Base-by-base conservation (phyloP, 2,113 vertebrate species). In the Trichomycterus rosablanca region DNA sequence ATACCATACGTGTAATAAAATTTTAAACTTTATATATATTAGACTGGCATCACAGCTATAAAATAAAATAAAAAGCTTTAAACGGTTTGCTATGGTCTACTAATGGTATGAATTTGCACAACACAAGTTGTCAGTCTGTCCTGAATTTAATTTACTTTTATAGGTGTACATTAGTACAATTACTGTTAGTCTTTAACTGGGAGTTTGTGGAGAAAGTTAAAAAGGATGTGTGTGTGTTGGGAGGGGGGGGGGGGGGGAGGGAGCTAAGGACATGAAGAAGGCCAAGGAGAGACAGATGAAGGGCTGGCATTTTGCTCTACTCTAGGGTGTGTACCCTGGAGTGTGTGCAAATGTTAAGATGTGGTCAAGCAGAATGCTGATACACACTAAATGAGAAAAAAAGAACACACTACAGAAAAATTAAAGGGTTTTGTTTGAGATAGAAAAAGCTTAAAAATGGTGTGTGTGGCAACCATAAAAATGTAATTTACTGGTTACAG, bases 161-260 rank as follows among this genome's bases (percentile, higher is more conserved):
- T 71, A 68, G 58, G 57, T 74, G 68, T 68, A 72, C 75, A 75
- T 70, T 55, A 54, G 68, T 28, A 46, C 67, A 75, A 77, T 78
- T 77, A 81, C 67, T 62, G 50, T 51, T 43, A 24, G 48, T 46
- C 34, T 35, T 18, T 7, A 7, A 67, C 52, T 60, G 54, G 39
- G 54, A 53, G 35, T 46, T 55, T 53, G 55, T 42, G 42, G 48
- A 53, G 42, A 40, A 2, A 19, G 5, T 42, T 51, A 49, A 5
- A 58, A 64, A 44, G 66, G 26, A 49, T 48, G 55, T 30, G 23
- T 16, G 22, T 40, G 49, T 9, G 19, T 19, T 23, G 32, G 43
- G 16, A 48, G 15, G 1, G 28, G 35, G 3, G 15, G 45, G 11
- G 34, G 44, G 45, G n/a, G n/a, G n/a, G n/a, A n/a, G n/a, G n/a